Evolutionary conservation across 2,888 invertebrate species (phyloP).

Genomic region (Ophion slaviceki): DNA sequence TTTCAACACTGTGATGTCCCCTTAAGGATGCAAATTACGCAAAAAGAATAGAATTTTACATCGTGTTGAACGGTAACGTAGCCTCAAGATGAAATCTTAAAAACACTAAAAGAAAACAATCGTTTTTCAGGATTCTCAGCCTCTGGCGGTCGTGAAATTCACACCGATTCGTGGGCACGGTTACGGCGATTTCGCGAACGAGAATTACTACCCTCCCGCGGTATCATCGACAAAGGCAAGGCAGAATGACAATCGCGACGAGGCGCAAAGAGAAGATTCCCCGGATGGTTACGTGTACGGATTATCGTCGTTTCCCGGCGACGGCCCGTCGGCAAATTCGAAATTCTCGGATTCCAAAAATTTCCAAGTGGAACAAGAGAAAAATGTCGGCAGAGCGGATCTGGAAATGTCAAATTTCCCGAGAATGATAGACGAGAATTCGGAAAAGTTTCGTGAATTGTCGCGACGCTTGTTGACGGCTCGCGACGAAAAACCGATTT

Average conservation of each 20-base stretch:
- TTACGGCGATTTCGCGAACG: slow-evolving; percentile 90
- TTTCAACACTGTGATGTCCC: neutral
- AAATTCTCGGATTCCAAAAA: neutral
- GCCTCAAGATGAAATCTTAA: neutral
- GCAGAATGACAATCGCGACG: slow-evolving; percentile 34
- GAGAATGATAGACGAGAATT: slow-evolving; percentile 41
- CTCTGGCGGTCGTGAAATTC: slow-evolving; percentile 91
- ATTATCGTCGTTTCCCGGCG: slow-evolving; percentile 43
- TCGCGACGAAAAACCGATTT: slow-evolving; percentile 48
- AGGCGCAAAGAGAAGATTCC: slow-evolving; percentile 12
- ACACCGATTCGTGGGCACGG: slow-evolving; percentile 88
- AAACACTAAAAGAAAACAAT: neutral
- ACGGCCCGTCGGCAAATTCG: neutral
- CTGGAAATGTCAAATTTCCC: neutral
- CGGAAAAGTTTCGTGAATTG: slow-evolving; percentile 55
- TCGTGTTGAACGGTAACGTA: no score
- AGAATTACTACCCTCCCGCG: slow-evolving; percentile 91
- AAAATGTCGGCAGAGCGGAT: neutral
- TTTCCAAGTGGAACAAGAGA: neutral
- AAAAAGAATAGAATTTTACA: no score
- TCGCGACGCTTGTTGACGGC: slow-evolving; percentile 34
- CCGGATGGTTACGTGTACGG: slow-evolving; percentile 56
- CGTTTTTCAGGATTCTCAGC: slow-evolving; percentile 84
- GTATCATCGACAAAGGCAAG: slow-evolving; percentile 74
- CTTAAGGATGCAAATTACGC: neutral